These are phyloP conservation scores for Microtus ochrogaster DNA, from an alignment of 2,113 vertebrate species.

Conservation along the genomic window DNA sequence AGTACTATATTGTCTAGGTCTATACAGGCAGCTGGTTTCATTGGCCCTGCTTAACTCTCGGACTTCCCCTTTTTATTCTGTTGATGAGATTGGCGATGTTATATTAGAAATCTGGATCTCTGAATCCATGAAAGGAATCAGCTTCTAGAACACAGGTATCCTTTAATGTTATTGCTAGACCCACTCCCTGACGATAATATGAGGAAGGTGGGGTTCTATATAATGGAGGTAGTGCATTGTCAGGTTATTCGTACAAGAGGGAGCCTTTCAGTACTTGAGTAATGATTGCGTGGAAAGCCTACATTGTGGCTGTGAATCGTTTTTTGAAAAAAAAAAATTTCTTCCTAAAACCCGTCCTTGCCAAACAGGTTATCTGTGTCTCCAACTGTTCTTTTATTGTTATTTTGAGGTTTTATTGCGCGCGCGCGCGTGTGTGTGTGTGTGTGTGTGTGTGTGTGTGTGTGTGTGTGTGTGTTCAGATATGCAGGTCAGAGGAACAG, in stretches of 20 bases:
- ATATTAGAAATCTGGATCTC: neutral
- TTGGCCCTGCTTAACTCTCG: neutral
- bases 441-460: neutral
- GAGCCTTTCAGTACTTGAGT: neutral
- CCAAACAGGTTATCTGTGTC: neutral
- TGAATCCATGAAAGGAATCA: neutral
- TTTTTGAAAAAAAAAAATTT: conserved; percentile 65
- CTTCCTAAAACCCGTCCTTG: conserved; percentile 64
- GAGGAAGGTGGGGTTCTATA: neutral
- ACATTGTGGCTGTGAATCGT: conserved; percentile 19
- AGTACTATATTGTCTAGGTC: neutral
- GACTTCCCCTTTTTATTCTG: neutral
- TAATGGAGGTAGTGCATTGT: neutral
- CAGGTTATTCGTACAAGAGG: neutral
- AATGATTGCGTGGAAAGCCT: conserved; percentile 47
- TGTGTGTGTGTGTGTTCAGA: neutral
- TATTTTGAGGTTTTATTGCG: neutral
- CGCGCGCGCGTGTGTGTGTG: neutral
- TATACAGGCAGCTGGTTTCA: neutral
- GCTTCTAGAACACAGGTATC: neutral
- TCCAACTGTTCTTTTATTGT: neutral
- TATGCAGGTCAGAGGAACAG: neutral
- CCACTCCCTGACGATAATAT: neutral
- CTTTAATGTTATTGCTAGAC: neutral
- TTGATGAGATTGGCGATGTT: neutral